Evolutionary conservation across 2,113 vertebrate species (phyloP), one percentile per base, ranked within the genome.

Genomic region (Osmerus eperlanus): DNA sequence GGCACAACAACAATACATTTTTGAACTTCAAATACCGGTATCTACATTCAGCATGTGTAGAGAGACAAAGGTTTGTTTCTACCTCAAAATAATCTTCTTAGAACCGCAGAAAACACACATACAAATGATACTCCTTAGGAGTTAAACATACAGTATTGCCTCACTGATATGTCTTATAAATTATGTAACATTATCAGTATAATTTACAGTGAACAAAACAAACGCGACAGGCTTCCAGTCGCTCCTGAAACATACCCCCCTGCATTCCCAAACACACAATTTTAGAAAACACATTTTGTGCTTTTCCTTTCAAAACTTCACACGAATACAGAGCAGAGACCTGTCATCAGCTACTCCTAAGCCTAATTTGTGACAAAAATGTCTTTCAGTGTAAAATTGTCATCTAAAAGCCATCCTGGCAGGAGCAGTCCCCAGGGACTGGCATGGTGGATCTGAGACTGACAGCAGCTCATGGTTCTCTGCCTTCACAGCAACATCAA

Each of bases 321-420:
- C 11, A 51, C 58, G 25, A 73, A 18, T 21, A 56, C 23, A 75
- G 67, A 59, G 25, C 25, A 28, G 67, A 67, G 56, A 65, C 2
- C 0, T 47, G 7, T 47, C 7, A 9, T 51, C 41, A 58, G 60
- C 73, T 76, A 65, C 25, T 51, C 2, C 0, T 8, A 41, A 18
- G 21, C 62, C 58, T 79, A 85, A 82, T 84, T 80, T 79, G 79
- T 68, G 68, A 83, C 70, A 9, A 75, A 81, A 84, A 82, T 81
- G 53, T 70, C 19, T 73, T 76, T 69, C 65, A 36, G 59, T 36
- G 47, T 73, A 72, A 80, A 71, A 47, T 61, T 52, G 64, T 64
- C n/a, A 72, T 64, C 76, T 66, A 41, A 55, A 72, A 65, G 64
- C 41, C 67, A 76, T 65, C 58, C 62, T 67, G 66, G 72, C 72